Base-by-base conservation (phyloP, 35 echinoderm and acorn worm genomes). In the Amphiura filiformis region DNA sequence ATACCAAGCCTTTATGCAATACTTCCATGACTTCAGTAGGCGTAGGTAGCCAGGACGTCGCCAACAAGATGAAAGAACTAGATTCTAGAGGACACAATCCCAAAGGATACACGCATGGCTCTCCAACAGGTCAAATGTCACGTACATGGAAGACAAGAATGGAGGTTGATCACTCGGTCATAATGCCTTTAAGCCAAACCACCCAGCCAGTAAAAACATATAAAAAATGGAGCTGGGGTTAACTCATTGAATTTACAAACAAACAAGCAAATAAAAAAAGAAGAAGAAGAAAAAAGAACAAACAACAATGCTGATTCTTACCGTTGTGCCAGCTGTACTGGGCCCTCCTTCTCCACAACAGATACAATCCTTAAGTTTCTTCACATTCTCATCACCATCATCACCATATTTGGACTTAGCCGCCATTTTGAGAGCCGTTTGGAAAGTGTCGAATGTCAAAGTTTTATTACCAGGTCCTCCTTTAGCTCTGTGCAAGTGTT, bases 401-500 rank as follows among this genome's bases (percentile, higher is more conserved):
- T 37, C 75, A 2, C 88, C 92, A 34, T 87, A 83, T 36, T 94
- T 94, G n/a, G 92, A 85, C 65, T 94, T 90, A 34, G 87, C 92
- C 30, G 36, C 56, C 82, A 82, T 76, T n/a, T 81, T 81, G 15
- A 94, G 39, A 36, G 88, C 88, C 28, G 28, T 79, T 34, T 86
- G 28, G 36, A 94, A 94, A 44, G 75, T 77, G 1, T 37, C 81
- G 61, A 80, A 90, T 26, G 82, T 94, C 78, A 94, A 57, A 31
- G 84, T 78, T 57, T 88, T 89, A 78, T 76, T 39, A 12, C 28
- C 80, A 38, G 91, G 91, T 34, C 84, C 80, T 26, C 80, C 92
- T 37, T 94, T 94, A 26, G 92, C 87, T 76, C 92, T 94, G 75
- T n/a, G n/a, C n/a, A n/a, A n/a, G n/a, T n/a, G n/a, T n/a, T n/a